Conservation (phyloP, 2,888 invertebrate genomes). For the Caenorhabditis sp. region DNA sequence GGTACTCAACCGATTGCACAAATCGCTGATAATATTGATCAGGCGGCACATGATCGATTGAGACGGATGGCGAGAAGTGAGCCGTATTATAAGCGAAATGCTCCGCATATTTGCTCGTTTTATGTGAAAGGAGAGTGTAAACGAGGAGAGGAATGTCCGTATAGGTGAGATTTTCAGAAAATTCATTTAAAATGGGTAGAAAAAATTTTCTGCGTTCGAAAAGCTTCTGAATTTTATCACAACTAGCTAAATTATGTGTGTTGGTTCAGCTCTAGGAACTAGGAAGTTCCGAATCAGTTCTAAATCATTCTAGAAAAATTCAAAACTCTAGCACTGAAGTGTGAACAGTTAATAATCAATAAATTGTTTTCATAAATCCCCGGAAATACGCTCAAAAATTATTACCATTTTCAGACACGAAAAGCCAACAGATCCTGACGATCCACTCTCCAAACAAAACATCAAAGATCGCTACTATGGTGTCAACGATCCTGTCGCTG, state of each 20-base stretch:
- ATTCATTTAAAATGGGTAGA: no score
- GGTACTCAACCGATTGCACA: conserved; percentile 73
- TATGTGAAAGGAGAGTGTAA: conserved; percentile 98
- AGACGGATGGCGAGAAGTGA: conserved; percentile 82
- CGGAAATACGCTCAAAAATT: neutral
- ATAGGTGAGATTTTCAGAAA: conserved; percentile 73
- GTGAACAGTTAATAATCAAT: no score
- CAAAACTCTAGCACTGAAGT: no score
- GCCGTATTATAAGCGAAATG: conserved; percentile 92
- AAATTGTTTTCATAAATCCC: no score
- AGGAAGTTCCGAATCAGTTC: no score
- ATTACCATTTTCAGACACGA: conserved; percentile 79
- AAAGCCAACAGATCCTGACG: conserved; percentile 94
- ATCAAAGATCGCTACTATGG: conserved; percentile 93
- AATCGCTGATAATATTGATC: conserved; percentile 71
- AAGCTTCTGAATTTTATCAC: no score
- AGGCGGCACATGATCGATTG: conserved; percentile 47
- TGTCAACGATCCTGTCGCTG: conserved; percentile 93
- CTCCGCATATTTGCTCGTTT: conserved; percentile 94
- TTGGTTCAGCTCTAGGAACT: no score
- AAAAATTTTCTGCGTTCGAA: no score
- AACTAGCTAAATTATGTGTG: no score
- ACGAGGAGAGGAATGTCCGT: conserved; percentile 94
- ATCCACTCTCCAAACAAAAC: conserved; percentile 93
- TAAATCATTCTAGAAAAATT: no score